Base-by-base conservation (phyloP, 2,888 invertebrate genomes). In the Macrosoma leucophasiata region DNA sequence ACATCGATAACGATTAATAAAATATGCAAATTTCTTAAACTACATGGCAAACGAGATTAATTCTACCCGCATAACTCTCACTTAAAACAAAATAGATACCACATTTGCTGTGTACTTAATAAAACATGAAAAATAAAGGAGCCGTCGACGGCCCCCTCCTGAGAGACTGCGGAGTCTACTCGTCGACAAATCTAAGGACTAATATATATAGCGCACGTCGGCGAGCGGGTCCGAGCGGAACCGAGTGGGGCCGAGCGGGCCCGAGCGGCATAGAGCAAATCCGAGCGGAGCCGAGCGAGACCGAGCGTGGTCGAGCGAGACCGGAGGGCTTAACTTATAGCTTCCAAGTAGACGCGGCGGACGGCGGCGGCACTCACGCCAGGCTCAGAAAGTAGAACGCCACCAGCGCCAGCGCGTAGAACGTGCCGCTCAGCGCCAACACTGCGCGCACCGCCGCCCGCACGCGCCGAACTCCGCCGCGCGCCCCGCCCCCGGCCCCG, bases 351-450 rank as follows among this genome's bases (percentile, higher is more conserved):
- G 21, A 27, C 13, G 13, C 28, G 13, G 13, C 15, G 18, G 21
- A 33, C 24, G 20, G 41, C 29, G 34, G 39, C 35, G 32, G 28
- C 36, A 20, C n/a, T 64, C 58, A 73, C 36, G 70, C 58, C 47
- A 78, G 58, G 51, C 78, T 75, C 40, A 79, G 65, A 56, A 78
- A 74, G 59, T 78, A 81, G 65, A 79, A 81, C 11, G 76, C 60
- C 52, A 79, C 51, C 46, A 81, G 62, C 39, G 75, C 67, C 25
- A 74, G 54, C 52, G 67, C 63, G 56, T 81, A 81, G 47, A 70
- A 48, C 41, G 68, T 46, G 10, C 67, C 64, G 62, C 86, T 86
- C 55, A 88, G 84, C 39, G 86, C 82, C 48, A 89, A 84, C 55
- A 89, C 56, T 75, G 85, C 79, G 46, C 84, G 84, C 62, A 86